A percentile compares a stretch with the other conserved stretches of the same genome.
These are phyloP conservation scores for Rhyacophila evoluta DNA, from an alignment of 2,888 invertebrate species.

Conservation along the genomic window DNA sequence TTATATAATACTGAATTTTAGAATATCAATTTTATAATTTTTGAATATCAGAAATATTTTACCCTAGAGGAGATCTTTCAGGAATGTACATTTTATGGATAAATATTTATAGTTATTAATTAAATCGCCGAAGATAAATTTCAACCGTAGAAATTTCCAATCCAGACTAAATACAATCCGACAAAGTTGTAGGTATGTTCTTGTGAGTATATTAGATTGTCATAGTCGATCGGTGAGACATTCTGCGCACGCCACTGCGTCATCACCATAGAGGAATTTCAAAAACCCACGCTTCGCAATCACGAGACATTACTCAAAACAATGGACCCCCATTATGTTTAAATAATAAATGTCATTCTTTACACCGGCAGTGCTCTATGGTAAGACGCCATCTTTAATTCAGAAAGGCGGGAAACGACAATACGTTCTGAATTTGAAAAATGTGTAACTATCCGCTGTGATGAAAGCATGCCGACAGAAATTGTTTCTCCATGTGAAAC, in stretches of 20 bases:
- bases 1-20: too few relatives aligned
- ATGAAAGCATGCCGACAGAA: constrained; percentile 14
- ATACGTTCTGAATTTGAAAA: constrained; percentile 36
- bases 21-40: too few relatives aligned
- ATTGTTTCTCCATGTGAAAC: background rate
- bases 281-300: constrained; percentile 48
- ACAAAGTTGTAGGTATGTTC: too few relatives aligned
- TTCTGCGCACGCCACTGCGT: background rate
- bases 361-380: constrained; percentile 23
- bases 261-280: constrained; percentile 35
- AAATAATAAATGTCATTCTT: constrained; percentile 47
- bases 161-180: too few relatives aligned
- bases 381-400: constrained; percentile 6
- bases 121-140: too few relatives aligned
- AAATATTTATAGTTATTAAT: too few relatives aligned
- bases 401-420: constrained; percentile 10
- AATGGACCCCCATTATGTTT: constrained; percentile 47
- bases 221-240: background rate
- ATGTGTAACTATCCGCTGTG: constrained; percentile 21
- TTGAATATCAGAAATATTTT: too few relatives aligned
- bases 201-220: too few relatives aligned
- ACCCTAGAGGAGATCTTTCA: too few relatives aligned
- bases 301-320: constrained; percentile 51
- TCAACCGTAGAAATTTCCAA: too few relatives aligned
- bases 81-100: too few relatives aligned